phyloP scores from a whole-genome alignment of 2,113 vertebrate species.

The Atlantisia rogersi region DNA sequence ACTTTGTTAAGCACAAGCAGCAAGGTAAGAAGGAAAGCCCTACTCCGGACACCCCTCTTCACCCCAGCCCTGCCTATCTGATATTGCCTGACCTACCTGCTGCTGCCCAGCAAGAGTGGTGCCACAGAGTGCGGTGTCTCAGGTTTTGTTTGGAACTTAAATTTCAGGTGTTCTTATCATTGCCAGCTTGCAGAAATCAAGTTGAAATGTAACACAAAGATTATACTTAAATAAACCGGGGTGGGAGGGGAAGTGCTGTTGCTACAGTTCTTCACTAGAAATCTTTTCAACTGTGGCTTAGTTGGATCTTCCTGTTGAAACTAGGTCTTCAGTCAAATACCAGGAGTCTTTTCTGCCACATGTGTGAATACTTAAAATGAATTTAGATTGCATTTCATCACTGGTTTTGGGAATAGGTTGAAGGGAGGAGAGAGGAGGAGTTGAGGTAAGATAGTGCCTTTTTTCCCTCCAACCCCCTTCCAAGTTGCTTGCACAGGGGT shows the following conservation, averaged over 20 bases:
- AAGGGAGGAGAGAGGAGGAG: not conserved
- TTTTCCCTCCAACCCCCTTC: not conserved
- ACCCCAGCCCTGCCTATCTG: not conserved
- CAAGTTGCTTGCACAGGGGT: accelerated
- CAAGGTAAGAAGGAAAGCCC: not conserved
- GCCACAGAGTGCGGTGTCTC: not conserved
- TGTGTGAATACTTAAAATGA: not conserved
- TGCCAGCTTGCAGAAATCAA: not conserved
- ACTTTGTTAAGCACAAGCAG: constrained; percentile 25
- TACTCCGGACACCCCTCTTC: not conserved
- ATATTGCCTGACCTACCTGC: not conserved
- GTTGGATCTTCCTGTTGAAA: constrained; percentile 9
- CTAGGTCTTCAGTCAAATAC: not conserved
- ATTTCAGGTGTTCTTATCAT: not conserved
- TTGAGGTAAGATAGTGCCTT: not conserved
- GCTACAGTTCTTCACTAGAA: not conserved
- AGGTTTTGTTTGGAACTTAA: not conserved
- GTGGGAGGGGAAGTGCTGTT: not conserved
- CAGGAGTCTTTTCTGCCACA: not conserved
- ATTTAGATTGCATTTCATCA: not conserved
- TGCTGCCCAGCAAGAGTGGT: not conserved
- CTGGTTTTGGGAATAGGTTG: not conserved
- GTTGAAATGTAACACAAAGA: not conserved
- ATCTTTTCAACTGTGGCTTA: not conserved
- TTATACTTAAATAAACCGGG: not conserved